Evolutionary conservation across 1,140 invertebrate genomes (phyloP), one percentile per base, ranked within the genome.

Genomic region (Mercenaria mercenaria): DNA sequence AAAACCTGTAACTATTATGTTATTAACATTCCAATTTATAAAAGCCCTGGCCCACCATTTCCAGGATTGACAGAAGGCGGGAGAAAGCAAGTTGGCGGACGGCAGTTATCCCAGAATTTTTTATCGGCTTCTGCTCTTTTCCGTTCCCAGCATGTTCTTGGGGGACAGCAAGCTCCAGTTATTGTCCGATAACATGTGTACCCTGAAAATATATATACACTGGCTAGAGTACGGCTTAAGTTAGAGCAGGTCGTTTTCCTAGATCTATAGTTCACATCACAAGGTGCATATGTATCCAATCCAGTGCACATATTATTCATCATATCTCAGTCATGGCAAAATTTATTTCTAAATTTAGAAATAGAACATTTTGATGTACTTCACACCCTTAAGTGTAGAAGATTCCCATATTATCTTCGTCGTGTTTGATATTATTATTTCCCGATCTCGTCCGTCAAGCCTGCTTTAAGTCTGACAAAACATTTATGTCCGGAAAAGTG

Each of bases 171-270:
- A 0, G 41, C 76, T 0, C 86, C 86, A 8, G 86, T 80, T 0
- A 88, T 32, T 26, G 86, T 80, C 52, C 76, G 29, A 34, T 88
- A 88, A 69, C 86, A 88, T 29, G 13, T 41, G 39, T 88, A 80
- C 8, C 86, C 86, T 88, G 61, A 32, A 87, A 74, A 82, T 6
- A 64, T 20, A 64, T n/a, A 26, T 3, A 8, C 10, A 10, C 29
- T n/a, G 15, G 6, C 43, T 47, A 8, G 43, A 47, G 15, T 47
- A 47, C 52, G 4, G 23, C 4, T 59, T 11, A 59, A 59, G 3
- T 59, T 59, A 4, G 6, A 10, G 23, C 52, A n/a, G n/a, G n/a
- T 23, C 10, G 6, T 6, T 59, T 23, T n/a, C 15, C 15, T 59
- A 11, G 15, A 11, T 59, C 23, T 23, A 4, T 10, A 59, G 20